Conservation (phyloP, 2,113 vertebrate genomes). For the Phasianus colchicus region DNA sequence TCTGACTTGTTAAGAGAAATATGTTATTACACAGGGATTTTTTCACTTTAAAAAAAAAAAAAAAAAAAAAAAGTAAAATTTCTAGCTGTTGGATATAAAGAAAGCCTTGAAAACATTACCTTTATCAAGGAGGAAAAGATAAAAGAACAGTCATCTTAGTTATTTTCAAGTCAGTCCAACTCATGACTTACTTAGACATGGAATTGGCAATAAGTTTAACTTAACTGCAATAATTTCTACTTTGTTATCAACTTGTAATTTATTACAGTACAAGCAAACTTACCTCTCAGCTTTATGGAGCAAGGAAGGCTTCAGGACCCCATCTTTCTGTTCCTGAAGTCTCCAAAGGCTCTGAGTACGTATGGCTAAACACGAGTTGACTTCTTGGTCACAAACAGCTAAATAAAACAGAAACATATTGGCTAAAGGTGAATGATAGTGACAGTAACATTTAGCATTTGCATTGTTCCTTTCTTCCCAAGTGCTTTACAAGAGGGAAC, state of each 20-base stretch:
- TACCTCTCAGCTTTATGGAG: neutral
- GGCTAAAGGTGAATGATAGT: constrained; percentile 2
- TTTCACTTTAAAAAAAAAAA: neutral
- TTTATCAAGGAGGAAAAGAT: neutral
- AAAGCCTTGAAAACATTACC: neutral
- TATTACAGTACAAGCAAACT: neutral
- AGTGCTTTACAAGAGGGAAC: neutral
- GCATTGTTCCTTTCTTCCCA: neutral
- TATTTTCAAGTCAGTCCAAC: neutral
- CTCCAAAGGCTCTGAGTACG: neutral
- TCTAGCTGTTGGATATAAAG: neutral
- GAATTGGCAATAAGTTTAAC: neutral
- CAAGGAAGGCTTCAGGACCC: neutral
- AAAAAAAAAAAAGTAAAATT: neutral
- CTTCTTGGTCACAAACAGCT: neutral
- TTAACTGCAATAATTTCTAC: neutral
- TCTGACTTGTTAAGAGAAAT: neutral
- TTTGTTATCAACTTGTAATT: neutral
- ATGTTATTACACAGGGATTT: neutral
- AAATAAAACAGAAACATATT: neutral
- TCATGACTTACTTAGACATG: neutral
- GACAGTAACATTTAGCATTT: neutral
- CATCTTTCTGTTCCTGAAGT: neutral
- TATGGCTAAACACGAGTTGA: rapidly evolving
- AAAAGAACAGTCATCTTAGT: neutral